phyloP scores from a whole-genome alignment of 2,797 vertebrate genomes.

The Ceryle rudis region DNA sequence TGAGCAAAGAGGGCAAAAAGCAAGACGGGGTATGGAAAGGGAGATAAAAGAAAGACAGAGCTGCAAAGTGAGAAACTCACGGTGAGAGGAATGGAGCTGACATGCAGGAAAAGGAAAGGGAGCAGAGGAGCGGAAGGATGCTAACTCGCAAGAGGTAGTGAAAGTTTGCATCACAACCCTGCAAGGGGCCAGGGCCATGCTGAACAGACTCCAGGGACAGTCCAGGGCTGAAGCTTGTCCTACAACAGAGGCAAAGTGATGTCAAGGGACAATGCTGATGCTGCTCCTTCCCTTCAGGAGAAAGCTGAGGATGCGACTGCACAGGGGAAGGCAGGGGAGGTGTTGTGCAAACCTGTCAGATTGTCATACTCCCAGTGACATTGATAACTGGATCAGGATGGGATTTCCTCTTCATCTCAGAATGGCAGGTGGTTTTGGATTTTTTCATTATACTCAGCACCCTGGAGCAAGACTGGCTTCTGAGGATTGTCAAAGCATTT shows the following conservation, averaged over 20 bases:
- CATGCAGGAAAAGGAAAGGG: not conserved
- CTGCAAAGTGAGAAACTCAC: not conserved
- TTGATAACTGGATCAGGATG: not conserved
- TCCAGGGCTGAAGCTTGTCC: not conserved
- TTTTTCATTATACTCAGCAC: not conserved
- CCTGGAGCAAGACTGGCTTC: not conserved
- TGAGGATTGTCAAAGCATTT: not conserved
- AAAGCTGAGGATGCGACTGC: not conserved
- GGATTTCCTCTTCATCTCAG: not conserved
- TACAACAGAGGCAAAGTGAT: not conserved
- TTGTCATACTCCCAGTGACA: not conserved
- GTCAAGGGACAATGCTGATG: not conserved
- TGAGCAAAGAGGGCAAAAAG: not conserved
- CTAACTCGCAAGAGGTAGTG: not conserved
- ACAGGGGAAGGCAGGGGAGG: fast-evolving
- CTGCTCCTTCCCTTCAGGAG: not conserved
- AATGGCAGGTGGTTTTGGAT: fast-evolving
- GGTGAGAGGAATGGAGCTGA: not conserved
- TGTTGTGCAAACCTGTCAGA: not conserved
- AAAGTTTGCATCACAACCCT: not conserved
- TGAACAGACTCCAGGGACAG: not conserved
- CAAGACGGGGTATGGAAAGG: not conserved
- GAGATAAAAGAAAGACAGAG: not conserved
- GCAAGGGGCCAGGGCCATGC: not conserved
- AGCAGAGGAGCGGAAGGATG: not conserved